Base-by-base conservation (phyloP, 2,797 vertebrate species). In the Micromesistius poutassou region DNA sequence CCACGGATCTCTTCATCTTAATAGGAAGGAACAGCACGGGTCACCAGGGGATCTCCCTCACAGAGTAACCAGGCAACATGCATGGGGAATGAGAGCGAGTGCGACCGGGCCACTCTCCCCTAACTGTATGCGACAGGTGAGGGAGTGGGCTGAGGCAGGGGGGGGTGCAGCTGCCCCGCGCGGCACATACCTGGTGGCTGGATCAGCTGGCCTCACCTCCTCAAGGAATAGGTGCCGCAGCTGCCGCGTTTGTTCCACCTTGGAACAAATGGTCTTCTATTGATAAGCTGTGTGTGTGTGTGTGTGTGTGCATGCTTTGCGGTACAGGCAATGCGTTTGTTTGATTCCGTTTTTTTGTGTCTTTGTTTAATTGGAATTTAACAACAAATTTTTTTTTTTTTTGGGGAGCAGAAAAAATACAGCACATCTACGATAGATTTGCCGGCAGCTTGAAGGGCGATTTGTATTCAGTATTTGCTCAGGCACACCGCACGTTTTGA, bases 91-190 rank as follows among this genome's bases (percentile, higher is more conserved):
- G 62, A 79, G 73, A 31, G 78, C 75, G 74, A 77, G 85, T 28
- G 40, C 73, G 9, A 33, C 72, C 22, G 79, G 83, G 84, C 78
- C 82, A 75, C 76, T 89, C 83, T 16, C 1, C 74, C 46, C 74
- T 91, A 91, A 93, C 85, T 74, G 82, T 73, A 87, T 86, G 76
- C 25, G 91, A 92, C 89, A 91, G 90, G 25, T 89, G 86, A 88
- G 82, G 84, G 80, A 89, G 84, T 80, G 75, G 19, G 81, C 9
- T 0, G 77, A 86, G 78, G 82, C 76, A 73, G 4, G 81, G 72
- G 79, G 79, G 33, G 76, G 73, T 81, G 81, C 87, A 89, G 85
- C 87, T 89, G 87, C 78, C 80, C 81, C 84, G 81, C 84, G 81
- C 28, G 14, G 70, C 80, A 75, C 8, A 0, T 85, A 90, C 83